A percentile compares a stretch with the other conserved stretches of the same genome.
Evolutionary conservation across 2,888 invertebrate genomes (phyloP).

Genomic region (Pandemis corylana): DNA sequence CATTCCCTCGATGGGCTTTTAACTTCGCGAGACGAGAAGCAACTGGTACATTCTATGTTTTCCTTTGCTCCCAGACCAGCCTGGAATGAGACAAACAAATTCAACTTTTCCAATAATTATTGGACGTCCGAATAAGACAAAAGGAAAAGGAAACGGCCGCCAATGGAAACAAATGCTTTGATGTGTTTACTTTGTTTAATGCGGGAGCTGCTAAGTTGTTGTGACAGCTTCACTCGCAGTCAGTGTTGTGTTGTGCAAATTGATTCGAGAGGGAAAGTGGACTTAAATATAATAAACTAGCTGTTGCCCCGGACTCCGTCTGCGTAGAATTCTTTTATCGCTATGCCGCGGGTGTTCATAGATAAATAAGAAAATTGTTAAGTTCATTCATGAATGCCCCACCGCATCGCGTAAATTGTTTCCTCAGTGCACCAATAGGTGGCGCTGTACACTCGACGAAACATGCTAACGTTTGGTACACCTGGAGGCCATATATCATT

Average conservation of each 20-base stretch:
- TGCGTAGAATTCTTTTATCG: not conserved
- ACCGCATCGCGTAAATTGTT: no score
- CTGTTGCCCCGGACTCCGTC: not conserved
- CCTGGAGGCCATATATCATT: no score
- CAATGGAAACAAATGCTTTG: constrained; percentile 3
- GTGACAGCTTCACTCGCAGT: constrained; percentile 8
- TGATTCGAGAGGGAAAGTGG: not conserved
- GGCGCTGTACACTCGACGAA: no score
- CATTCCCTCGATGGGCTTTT: no score
- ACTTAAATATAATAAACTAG: not conserved
- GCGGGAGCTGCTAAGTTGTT: not conserved
- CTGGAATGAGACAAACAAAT: not conserved
- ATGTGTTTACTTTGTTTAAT: constrained; percentile 11
- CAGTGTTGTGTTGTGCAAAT: not conserved
- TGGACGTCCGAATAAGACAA: not conserved
- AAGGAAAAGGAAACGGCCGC: not conserved
- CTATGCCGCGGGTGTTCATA: not conserved
- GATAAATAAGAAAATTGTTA: no score
- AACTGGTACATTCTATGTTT: no score
- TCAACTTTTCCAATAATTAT: constrained; percentile 1
- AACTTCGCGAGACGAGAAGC: no score
- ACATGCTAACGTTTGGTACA: no score
- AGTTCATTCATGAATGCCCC: no score
- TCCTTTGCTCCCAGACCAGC: no score
- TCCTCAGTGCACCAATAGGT: no score